Conservation (phyloP, 2,113 vertebrate species). For the Thermophis baileyi region DNA sequence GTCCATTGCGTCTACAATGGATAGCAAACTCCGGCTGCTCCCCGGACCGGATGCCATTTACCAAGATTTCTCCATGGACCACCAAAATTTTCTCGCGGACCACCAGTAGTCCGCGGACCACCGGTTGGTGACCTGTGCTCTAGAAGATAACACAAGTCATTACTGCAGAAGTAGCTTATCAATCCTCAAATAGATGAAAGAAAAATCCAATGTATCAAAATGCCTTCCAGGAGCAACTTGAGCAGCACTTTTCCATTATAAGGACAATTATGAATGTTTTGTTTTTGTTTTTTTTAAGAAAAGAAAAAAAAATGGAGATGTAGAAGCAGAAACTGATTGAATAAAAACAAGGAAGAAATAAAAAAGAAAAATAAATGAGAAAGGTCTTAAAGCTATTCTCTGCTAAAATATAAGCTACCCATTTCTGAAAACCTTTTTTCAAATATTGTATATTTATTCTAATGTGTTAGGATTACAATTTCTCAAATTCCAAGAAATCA, state of each 20-base stretch:
- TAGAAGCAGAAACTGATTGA: neutral
- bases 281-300: too few relatives aligned
- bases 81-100: too few relatives aligned
- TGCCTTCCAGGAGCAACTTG: neutral
- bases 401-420: neutral
- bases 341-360: neutral
- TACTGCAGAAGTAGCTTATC: neutral
- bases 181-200: neutral
- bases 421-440: neutral
- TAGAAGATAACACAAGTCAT: neutral
- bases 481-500: neutral
- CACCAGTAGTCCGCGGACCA: too few relatives aligned
- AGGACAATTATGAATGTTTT: neutral
- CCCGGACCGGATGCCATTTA: too few relatives aligned
- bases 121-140: too few relatives aligned
- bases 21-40: too few relatives aligned
- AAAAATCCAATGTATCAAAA: neutral
- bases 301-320: neutral
- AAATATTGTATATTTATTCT: neutral
- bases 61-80: too few relatives aligned
- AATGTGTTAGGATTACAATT: neutral
- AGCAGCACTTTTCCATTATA: neutral
- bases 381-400: neutral
- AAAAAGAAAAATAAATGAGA: neutral
- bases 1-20: too few relatives aligned